Evolutionary conservation across 2,797 vertebrate species (phyloP), one percentile per base, ranked within the genome.

Genomic region (Esox masquinongy): DNA sequence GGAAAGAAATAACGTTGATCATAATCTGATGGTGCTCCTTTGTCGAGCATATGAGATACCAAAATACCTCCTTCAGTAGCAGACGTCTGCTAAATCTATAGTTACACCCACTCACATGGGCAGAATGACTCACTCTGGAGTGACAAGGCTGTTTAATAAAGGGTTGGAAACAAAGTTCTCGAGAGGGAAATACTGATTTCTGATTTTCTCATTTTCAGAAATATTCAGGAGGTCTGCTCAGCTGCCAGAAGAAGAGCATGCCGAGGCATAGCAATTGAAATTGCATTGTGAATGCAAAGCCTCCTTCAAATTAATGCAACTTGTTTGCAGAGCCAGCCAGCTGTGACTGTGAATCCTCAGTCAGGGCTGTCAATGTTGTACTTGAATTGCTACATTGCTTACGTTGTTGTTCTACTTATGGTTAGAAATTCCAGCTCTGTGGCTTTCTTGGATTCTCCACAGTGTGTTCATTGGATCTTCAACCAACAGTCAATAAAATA

Each of bases 271-370:
- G 86, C 82, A 78, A 80, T 79, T 47, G 79, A 77, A 74, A 83
- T 79, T 79, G 82, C 69, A 87, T 81, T 75, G 79, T 79, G 86
- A 90, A 89, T 88, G 86, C 84, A 86, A 84, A 84, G 77, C 82
- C 70, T 76, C 77, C 68, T 90, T 86, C 80, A 82, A 86, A 90
- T 88, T 79, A 90, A 86, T 75, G 72, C 71, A 79, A 87, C 84
- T 79, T 87, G 89, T 92, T 90, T 89, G 87, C 84, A 77, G 11
- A 71, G 82, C 80, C 73, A 87, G 85, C 87, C 90, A 90, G 85
- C 86, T 86, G 87, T 85, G 88, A 82, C 82, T 72, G 77, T 72
- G 76, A 74, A 74, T 89, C 80, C 76, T 81, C 70, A 86, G 84
- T 83, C 78, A 74, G 79, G 70, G 72, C 85, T 83, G 82, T 87